A percentile compares a stretch with the other conserved stretches of the same genome.
Conservation (phyloP, 2,113 vertebrate genomes). For the Sinocyclocheilus anophthalmus region DNA sequence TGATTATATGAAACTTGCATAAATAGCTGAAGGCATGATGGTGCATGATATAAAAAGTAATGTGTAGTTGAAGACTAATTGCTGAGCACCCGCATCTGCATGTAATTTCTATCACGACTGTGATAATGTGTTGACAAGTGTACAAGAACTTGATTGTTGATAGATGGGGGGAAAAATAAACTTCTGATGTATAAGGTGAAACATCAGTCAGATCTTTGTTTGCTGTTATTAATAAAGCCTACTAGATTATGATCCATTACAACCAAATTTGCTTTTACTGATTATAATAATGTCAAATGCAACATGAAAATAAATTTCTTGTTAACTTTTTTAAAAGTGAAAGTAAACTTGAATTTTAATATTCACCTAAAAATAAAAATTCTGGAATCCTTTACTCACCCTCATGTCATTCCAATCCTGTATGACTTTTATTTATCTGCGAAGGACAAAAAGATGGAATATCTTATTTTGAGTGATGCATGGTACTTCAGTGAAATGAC, state of each 20-base stretch:
- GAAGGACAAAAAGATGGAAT: background rate
- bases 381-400: background rate
- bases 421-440: background rate
- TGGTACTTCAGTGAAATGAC: background rate
- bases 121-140: constrained; percentile 26
- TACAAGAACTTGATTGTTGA: background rate
- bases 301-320: background rate
- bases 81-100: background rate
- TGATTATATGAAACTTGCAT: constrained; percentile 30
- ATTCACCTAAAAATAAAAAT: too few relatives aligned
- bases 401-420: background rate
- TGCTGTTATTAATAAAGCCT: background rate
- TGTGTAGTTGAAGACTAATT: constrained; percentile 19
- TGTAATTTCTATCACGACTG: background rate
- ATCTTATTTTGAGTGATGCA: background rate
- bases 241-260: background rate
- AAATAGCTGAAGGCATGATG: constrained; percentile 33
- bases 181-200: background rate
- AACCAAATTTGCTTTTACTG: background rate
- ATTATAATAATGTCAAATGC: background rate
- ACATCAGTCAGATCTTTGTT: background rate
- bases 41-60: constrained; percentile 38
- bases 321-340: too few relatives aligned
- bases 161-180: background rate
- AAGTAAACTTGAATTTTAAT: too few relatives aligned